Evolutionary conservation across 2,888 invertebrate species (phyloP).

Genomic region (Rosalia funebris): DNA sequence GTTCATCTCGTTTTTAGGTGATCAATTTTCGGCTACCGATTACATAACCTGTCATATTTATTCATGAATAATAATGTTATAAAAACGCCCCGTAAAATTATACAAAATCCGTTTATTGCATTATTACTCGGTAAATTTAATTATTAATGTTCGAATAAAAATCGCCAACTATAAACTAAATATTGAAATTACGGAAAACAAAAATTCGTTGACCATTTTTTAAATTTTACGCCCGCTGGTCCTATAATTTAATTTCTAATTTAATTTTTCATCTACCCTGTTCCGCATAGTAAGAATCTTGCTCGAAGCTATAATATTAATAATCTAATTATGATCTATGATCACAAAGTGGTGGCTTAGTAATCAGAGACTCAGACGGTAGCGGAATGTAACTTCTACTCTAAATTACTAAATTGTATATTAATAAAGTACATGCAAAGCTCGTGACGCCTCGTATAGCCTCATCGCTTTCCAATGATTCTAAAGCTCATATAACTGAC

Average conservation of each 20-base stretch:
- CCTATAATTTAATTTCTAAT: constrained; percentile 14
- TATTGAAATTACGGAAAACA: constrained; percentile 27
- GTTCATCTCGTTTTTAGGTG: background rate
- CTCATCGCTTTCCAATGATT: constrained; percentile 25
- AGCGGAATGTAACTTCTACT: constrained; percentile 55
- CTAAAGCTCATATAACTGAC: constrained; percentile 20
- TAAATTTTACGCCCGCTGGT: constrained; percentile 39
- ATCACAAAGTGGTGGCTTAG: constrained; percentile 56
- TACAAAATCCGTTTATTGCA: background rate
- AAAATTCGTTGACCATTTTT: constrained; percentile 39
- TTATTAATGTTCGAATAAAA: constrained; percentile 2
- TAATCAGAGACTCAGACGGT: constrained; percentile 58
- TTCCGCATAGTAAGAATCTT: constrained; percentile 43
- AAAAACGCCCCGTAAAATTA: background rate
- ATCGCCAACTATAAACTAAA: constrained; percentile 7
- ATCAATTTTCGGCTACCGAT: background rate
- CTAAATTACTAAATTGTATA: constrained; percentile 49
- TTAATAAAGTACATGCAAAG: constrained; percentile 43
- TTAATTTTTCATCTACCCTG: constrained; percentile 29
- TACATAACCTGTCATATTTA: background rate
- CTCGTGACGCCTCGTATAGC: constrained; percentile 12
- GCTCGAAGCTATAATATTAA: constrained; percentile 55
- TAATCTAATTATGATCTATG: constrained; percentile 61
- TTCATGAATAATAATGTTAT: constrained; percentile 1
- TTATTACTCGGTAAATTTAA: constrained; percentile 9